A percentile compares a stretch with the other conserved stretches of the same genome.
phyloP scores from a whole-genome alignment of 2,797 vertebrate species.

The Sebastes minor region DNA sequence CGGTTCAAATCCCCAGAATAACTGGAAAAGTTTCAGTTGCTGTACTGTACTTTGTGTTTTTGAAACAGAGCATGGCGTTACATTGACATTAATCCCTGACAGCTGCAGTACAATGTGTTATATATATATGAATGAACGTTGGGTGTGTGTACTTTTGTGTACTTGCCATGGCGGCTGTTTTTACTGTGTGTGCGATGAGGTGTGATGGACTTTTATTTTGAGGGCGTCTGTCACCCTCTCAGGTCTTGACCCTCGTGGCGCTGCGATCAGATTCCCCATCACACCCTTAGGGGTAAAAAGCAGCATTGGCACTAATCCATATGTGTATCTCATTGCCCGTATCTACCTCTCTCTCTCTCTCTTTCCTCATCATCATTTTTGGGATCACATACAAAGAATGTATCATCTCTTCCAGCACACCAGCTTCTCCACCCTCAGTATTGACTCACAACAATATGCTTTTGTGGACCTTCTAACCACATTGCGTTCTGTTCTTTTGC shows the following conservation, averaged over 20 bases:
- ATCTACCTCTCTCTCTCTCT: neutral
- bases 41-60: neutral
- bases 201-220: slow-evolving; percentile 26
- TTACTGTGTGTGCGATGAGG: slow-evolving; percentile 12
- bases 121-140: neutral
- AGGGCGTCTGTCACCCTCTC: slow-evolving; percentile 31
- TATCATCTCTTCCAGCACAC: neutral
- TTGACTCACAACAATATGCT: neutral
- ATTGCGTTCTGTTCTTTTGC: neutral
- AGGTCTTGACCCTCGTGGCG: slow-evolving; percentile 10
- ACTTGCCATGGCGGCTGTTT: neutral
- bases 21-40: neutral
- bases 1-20: neutral
- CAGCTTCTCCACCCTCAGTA: neutral
- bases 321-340: neutral
- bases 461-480: neutral
- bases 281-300: neutral
- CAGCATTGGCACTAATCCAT: neutral
- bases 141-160: neutral
- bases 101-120: neutral
- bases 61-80: neutral
- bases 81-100: neutral
- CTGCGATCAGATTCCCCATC: slow-evolving; percentile 36
- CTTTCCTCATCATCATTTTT: neutral
- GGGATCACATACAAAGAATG: neutral